Evolutionary conservation across 1,140 invertebrate species (phyloP).

Genomic region (Lepidurus arcticus): DNA sequence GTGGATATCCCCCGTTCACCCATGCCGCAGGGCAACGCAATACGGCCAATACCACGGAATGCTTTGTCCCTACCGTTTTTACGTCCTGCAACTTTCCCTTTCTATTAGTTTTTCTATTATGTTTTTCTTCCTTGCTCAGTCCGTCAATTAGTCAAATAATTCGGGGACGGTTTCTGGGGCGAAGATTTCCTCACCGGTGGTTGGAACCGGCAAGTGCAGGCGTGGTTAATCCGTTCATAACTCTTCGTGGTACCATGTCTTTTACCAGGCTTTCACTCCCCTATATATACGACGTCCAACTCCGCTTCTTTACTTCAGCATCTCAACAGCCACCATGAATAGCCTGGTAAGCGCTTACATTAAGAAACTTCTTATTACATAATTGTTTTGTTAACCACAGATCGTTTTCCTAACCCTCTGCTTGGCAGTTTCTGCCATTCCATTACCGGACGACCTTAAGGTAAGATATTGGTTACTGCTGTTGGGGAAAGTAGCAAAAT

Average conservation of each 20-base stretch:
- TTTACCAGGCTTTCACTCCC: neutral
- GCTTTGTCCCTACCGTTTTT: neutral
- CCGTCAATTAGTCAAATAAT: neutral
- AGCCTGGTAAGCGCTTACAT: neutral
- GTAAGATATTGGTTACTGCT: neutral
- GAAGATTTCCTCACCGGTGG: neutral
- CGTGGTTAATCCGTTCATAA: neutral
- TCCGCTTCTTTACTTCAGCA: neutral
- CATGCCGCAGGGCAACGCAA: neutral
- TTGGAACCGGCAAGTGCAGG: neutral
- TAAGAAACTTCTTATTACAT: neutral
- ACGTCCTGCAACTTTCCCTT: conserved; percentile 3
- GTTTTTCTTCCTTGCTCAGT: neutral
- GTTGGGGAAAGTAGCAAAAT: no score
- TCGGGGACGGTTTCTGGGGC: neutral
- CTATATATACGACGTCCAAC: neutral
- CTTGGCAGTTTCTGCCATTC: neutral
- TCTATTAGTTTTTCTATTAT: neutral
- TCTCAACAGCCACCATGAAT: neutral
- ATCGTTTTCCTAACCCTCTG: neutral
- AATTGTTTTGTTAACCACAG: neutral
- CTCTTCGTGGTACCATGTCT: neutral
- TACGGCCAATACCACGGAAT: neutral
- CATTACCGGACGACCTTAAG: neutral
- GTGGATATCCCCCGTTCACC: neutral